Conservation (phyloP, 2,113 vertebrate species). For the Varanus salvator region DNA sequence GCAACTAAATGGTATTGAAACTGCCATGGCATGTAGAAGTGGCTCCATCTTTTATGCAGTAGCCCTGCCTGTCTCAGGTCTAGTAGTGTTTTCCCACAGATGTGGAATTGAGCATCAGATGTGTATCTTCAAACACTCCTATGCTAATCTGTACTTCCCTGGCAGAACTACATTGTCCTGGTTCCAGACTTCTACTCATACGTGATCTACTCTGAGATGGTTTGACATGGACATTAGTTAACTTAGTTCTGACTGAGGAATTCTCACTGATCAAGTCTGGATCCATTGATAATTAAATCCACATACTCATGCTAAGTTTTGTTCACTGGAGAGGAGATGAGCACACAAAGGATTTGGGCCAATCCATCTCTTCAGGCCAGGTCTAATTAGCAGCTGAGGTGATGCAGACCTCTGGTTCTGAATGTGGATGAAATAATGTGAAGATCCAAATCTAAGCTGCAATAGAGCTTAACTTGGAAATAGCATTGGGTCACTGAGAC, state of each 20-base stretch:
- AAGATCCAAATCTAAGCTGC: background rate
- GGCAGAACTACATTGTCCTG: background rate
- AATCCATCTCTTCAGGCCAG: background rate
- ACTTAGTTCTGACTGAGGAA: too few relatives aligned
- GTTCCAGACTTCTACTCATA: too few relatives aligned
- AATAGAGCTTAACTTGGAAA: background rate
- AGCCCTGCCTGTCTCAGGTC: background rate
- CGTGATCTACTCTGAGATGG: too few relatives aligned
- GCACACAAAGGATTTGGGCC: background rate
- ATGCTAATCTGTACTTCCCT: background rate
- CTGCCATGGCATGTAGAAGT: background rate
- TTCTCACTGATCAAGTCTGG: too few relatives aligned
- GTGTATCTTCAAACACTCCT: background rate
- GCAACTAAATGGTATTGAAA: background rate
- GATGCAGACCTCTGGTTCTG: background rate
- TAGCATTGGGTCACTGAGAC: background rate
- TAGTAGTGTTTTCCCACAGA: background rate
- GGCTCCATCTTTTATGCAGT: background rate
- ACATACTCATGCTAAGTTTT: background rate
- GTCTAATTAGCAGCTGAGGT: background rate
- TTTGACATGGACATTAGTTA: too few relatives aligned
- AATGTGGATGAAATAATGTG: background rate
- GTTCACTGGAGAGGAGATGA: background rate
- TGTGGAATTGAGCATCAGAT: background rate
- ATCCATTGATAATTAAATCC: background rate